A percentile compares a stretch with the other conserved stretches of the same genome.
Conservation (phyloP, 1,140 invertebrate genomes). For the Drosophila kohkoa region DNA sequence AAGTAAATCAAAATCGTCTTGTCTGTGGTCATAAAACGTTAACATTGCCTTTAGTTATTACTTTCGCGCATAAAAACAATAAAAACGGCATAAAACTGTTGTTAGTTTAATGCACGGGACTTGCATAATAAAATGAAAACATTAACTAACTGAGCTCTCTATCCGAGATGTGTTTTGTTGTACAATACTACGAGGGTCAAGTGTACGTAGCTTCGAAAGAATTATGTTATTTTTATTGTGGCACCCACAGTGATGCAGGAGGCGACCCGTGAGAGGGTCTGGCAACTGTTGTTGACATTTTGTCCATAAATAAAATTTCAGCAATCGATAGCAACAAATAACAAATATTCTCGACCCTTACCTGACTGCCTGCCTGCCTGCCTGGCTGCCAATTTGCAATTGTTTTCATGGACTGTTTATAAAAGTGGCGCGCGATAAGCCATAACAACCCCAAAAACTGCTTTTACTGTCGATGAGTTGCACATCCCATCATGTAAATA, state of each 20-base stretch:
- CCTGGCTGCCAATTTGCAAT: not conserved
- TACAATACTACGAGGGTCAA: not conserved
- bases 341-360: constrained; percentile 18
- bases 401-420: constrained; percentile 23
- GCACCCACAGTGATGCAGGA: constrained; percentile 16
- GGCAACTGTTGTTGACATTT: constrained; percentile 46
- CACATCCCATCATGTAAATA: constrained; percentile 11
- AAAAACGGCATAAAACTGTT: constrained; percentile 71
- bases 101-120: constrained; percentile 51
- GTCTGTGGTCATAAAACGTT: constrained; percentile 49
- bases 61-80: constrained; percentile 52
- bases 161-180: constrained; percentile 13
- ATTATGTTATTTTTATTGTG: constrained; percentile 69
- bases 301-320: constrained; percentile 61
- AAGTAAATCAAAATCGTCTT: constrained; percentile 8
- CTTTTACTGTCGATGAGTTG: constrained; percentile 21
- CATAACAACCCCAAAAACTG: constrained; percentile 21
- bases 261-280: not conserved
- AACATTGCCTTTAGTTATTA: constrained; percentile 28
- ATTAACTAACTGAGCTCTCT: constrained; percentile 55
- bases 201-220: constrained; percentile 13
- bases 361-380: not conserved
- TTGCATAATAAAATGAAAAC: constrained; percentile 71
- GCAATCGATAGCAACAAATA: constrained; percentile 54
- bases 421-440: constrained; percentile 32